Percentiles rank a stretch among this genome's conserved stretches.
phyloP scores from a whole-genome alignment of 2,797 vertebrate genomes.

The Myotis vivesi region DNA sequence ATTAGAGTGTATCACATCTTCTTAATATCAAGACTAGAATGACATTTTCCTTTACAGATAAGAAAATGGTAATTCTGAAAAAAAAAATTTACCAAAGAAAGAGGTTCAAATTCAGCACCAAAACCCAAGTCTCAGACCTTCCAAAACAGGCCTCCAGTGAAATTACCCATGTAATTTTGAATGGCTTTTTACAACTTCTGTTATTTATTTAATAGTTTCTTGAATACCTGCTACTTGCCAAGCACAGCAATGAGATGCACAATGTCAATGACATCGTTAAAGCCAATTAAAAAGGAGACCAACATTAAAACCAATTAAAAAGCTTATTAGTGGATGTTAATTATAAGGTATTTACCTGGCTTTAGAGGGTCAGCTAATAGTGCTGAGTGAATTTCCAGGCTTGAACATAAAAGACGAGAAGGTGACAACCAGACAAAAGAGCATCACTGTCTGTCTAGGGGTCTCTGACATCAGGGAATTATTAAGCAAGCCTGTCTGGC shows the following conservation, averaged over 20 bases:
- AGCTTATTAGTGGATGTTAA: background rate
- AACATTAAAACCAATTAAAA: background rate
- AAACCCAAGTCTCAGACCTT: background rate
- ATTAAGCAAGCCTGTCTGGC: background rate
- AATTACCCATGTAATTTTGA: background rate
- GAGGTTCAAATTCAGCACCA: background rate
- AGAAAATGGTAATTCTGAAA: background rate
- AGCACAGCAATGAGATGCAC: background rate
- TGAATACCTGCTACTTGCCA: background rate
- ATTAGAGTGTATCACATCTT: background rate
- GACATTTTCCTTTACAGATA: slow-evolving; percentile 9
- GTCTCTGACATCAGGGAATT: background rate
- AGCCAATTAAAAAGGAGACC: background rate
- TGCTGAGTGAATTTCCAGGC: slow-evolving; percentile 26
- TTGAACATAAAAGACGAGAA: slow-evolving; percentile 10
- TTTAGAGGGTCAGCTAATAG: background rate
- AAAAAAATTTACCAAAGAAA: background rate
- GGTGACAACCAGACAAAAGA: background rate
- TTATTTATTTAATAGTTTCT: background rate
- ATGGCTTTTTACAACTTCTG: background rate
- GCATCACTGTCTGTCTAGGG: background rate
- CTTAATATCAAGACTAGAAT: background rate
- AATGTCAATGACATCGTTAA: background rate
- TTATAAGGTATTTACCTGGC: background rate
- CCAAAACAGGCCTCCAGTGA: background rate